Conservation (phyloP, 2,888 invertebrate genomes). For the Mimas tiliae region DNA sequence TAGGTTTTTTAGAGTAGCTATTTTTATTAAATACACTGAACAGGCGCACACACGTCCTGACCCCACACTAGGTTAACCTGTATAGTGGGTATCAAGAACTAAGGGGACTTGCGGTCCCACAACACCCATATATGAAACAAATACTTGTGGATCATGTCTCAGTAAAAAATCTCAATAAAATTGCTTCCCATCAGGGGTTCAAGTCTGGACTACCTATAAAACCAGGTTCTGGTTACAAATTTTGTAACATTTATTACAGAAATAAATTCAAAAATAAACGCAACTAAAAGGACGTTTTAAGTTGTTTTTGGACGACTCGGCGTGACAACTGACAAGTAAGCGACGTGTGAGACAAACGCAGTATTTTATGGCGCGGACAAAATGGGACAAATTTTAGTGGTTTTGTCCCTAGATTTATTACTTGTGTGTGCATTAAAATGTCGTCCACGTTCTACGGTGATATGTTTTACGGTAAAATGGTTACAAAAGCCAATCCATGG, state of each 20-base stretch:
- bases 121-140: no score
- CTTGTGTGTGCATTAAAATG: background rate
- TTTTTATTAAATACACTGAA: background rate
- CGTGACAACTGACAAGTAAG: background rate
- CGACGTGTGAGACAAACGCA: constrained; percentile 13
- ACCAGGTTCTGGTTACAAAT: no score
- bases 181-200: no score
- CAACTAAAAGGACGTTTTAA: background rate
- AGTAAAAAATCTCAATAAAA: no score
- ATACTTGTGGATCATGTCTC: no score
- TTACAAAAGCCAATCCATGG: background rate
- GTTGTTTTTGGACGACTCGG: background rate
- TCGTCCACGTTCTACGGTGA: background rate
- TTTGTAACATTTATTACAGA: background rate
- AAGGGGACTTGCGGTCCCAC: no score
- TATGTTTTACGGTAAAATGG: background rate
- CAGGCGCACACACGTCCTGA: background rate
- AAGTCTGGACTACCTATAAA: no score
- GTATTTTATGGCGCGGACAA: constrained; percentile 8
- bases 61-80: no score
- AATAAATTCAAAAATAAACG: background rate
- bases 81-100: no score
- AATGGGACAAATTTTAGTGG: constrained; percentile 16
- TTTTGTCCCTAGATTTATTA: constrained; percentile 1
- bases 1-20: background rate